A percentile compares a stretch with the other conserved stretches of the same genome.
phyloP scores from a whole-genome alignment of 2,113 vertebrate species.

The Nibea coibor region DNA sequence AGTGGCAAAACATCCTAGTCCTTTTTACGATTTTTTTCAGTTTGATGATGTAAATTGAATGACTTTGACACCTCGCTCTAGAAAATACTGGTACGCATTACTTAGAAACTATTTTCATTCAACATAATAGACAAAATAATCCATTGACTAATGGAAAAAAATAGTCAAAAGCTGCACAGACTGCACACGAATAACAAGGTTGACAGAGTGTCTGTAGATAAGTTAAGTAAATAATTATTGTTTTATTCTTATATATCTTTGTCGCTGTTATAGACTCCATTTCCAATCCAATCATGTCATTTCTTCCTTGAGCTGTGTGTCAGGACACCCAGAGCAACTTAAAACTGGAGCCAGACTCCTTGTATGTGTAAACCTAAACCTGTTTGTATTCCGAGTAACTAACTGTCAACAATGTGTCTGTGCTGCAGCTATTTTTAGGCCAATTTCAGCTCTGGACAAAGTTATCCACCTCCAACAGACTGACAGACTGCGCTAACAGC shows the following conservation, averaged over 20 bases:
- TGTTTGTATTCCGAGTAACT: not conserved
- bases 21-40: not conserved
- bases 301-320: not conserved
- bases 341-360: not conserved
- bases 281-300: not conserved
- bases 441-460: not conserved
- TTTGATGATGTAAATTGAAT: not conserved
- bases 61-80: not conserved
- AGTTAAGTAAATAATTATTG: accelerated
- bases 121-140: not conserved
- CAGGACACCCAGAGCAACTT: not conserved
- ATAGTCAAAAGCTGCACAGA: not conserved
- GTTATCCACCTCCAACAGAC: not conserved
- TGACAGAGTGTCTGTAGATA: not conserved
- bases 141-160: not conserved
- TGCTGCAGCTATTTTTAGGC: not conserved
- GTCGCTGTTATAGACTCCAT: not conserved
- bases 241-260: not conserved
- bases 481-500: not conserved
- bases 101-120: not conserved
- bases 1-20: not conserved
- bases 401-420: not conserved
- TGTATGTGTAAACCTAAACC: not conserved
- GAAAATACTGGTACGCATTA: not conserved
- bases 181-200: not conserved